phyloP scores from a whole-genome alignment of 2,797 vertebrate genomes.

The Novumbra hubbsi region DNA sequence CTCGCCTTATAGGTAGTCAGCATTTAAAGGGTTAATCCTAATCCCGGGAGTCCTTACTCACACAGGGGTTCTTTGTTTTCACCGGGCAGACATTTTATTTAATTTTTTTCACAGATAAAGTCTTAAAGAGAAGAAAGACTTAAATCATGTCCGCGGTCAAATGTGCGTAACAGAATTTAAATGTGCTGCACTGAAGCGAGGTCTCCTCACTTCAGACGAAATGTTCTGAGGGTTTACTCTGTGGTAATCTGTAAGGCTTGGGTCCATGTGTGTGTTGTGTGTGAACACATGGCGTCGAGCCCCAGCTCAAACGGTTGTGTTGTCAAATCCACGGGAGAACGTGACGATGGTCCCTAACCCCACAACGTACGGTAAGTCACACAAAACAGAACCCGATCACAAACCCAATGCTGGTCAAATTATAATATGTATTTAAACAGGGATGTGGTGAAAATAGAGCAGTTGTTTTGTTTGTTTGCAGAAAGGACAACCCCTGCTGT shows the following conservation, averaged over 20 bases:
- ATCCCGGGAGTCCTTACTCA: constrained; percentile 47
- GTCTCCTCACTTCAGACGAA: constrained; percentile 60
- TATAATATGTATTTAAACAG: too few species aligned
- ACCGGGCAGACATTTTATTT: neutral
- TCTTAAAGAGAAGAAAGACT: constrained; percentile 41
- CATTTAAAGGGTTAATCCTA: constrained; percentile 58
- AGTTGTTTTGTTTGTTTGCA: too few species aligned
- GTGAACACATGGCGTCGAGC: constrained; percentile 45
- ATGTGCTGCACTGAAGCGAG: constrained; percentile 54
- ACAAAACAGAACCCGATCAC: neutral
- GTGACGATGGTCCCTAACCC: constrained; percentile 36
- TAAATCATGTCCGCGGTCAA: constrained; percentile 59
- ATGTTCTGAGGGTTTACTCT: constrained; percentile 52
- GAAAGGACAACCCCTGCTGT: too few species aligned
- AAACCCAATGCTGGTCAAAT: neutral
- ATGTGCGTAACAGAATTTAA: constrained; percentile 65
- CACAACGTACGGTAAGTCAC: constrained; percentile 16
- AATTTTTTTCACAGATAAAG: constrained; percentile 22
- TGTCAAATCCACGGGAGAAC: constrained; percentile 40
- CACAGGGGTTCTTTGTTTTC: constrained; percentile 59
- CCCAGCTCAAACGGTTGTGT: constrained; percentile 26
- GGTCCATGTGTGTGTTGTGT: constrained; percentile 31
- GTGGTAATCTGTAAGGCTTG: constrained; percentile 53
- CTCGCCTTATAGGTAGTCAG: constrained; percentile 18
- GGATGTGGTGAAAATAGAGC: too few species aligned